Evolutionary conservation across 1,140 invertebrate genomes (phyloP).

Genomic region (Heliothis virescens): DNA sequence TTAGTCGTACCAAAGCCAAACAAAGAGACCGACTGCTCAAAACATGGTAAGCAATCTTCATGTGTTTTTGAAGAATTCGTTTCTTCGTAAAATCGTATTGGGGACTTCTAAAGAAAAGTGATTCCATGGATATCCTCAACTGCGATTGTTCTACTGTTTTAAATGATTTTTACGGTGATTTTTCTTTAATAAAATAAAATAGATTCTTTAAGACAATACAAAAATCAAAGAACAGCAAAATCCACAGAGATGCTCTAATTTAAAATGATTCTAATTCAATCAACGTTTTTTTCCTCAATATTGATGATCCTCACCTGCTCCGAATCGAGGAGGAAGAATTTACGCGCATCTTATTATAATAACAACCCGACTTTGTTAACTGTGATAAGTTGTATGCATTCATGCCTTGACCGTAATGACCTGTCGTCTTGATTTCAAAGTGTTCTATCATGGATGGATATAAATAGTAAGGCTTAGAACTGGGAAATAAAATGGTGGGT

Average conservation of each 20-base stretch:
- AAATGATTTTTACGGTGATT: too few species aligned
- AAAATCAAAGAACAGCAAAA: background rate
- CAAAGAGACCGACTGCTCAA: too few species aligned
- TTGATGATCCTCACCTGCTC: conserved; percentile 6
- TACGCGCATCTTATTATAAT: conserved; percentile 10
- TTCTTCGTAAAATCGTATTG: too few species aligned
- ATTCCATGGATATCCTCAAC: too few species aligned
- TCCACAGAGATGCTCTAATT: background rate
- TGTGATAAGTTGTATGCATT: background rate
- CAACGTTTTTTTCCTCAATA: background rate
- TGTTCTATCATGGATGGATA: conserved; percentile 25
- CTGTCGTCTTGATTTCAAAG: conserved; percentile 18
- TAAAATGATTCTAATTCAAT: background rate
- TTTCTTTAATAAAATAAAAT: too few species aligned
- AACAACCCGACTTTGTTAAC: conserved; percentile 28
- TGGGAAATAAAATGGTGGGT: background rate
- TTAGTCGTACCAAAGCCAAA: too few species aligned
- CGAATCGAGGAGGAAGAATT: background rate
- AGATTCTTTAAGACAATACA: too few species aligned
- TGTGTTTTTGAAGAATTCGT: too few species aligned
- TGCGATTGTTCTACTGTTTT: too few species aligned
- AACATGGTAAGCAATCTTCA: too few species aligned
- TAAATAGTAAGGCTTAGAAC: conserved; percentile 8
- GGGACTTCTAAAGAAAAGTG: too few species aligned
- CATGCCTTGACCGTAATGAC: conserved; percentile 28